Conservation (phyloP, 2,888 invertebrate genomes). For the Pollenia griseotomentosa region DNA sequence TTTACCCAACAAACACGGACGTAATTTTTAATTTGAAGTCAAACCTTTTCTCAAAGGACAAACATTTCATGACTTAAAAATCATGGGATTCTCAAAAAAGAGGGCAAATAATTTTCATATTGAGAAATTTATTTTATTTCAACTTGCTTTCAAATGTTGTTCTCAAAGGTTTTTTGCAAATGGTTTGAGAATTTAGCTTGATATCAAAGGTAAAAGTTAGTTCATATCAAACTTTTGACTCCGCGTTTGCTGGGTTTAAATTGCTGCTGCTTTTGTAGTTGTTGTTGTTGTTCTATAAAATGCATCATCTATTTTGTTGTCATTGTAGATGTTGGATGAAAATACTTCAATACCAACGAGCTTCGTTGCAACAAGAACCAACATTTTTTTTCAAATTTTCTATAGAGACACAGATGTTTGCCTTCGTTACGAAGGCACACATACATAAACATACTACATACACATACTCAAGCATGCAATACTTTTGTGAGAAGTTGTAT, state of each 20-base stretch:
- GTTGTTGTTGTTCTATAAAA: conserved; percentile 22
- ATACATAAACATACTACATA: not conserved
- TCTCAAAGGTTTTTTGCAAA: too few species aligned
- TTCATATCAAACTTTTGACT: too few species aligned
- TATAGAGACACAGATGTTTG: conserved; percentile 10
- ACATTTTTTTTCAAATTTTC: not conserved
- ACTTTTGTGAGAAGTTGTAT: not conserved
- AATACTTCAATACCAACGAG: not conserved
- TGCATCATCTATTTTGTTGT: conserved; percentile 41
- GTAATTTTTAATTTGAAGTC: too few species aligned
- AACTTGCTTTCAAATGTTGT: too few species aligned
- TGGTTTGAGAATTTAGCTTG: too few species aligned
- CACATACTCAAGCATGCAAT: not conserved
- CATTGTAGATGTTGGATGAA: conserved; percentile 1
- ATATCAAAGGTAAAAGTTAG: too few species aligned
- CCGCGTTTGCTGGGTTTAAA: not conserved
- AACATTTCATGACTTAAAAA: too few species aligned
- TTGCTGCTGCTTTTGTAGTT: not conserved
- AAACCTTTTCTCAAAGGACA: too few species aligned
- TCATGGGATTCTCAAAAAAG: too few species aligned
- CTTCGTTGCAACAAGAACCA: not conserved
- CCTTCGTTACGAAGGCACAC: not conserved
- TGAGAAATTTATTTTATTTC: too few species aligned
- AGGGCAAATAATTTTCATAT: too few species aligned
- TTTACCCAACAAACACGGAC: not conserved